Evolutionary conservation across 2,113 vertebrate species (phyloP).

Genomic region (Oryzias curvinotus): DNA sequence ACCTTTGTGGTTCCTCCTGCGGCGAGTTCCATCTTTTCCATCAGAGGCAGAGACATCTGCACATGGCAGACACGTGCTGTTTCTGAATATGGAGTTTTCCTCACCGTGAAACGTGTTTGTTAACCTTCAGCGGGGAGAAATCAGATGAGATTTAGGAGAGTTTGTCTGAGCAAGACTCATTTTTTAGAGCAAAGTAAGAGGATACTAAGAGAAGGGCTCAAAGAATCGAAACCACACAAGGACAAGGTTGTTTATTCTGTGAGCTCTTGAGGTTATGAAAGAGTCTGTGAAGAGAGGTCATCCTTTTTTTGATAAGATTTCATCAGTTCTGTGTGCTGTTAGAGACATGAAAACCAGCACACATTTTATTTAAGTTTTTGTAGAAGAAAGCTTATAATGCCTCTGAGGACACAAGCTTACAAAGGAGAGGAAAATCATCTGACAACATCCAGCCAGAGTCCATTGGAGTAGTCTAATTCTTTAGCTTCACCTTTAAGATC

Average conservation of each 20-base stretch:
- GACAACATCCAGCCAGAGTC: conserved; percentile 72
- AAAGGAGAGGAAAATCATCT: conserved; percentile 65
- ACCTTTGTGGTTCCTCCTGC: conserved; percentile 53
- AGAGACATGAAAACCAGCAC: conserved; percentile 5
- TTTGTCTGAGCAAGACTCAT: neutral
- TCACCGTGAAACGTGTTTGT: neutral
- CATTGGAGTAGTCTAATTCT: conserved; percentile 69
- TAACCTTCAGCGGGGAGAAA: conserved; percentile 2
- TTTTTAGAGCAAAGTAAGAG: neutral
- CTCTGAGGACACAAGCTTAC: conserved; percentile 58
- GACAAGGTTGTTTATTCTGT: conserved; percentile 11
- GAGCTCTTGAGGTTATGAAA: conserved; percentile 20
- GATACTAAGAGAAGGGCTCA: neutral
- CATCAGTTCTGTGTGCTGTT: conserved; percentile 32
- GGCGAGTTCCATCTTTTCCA: conserved; percentile 69
- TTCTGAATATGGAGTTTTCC: too few relatives aligned
- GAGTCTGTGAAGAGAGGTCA: conserved; percentile 11
- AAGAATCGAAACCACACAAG: conserved; percentile 1
- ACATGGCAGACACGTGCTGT: conserved; percentile 17
- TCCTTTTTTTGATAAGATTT: conserved; percentile 32
- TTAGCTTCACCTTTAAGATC: conserved; percentile 59
- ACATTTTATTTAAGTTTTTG: conserved; percentile 20
- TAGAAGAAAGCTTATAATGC: conserved; percentile 21
- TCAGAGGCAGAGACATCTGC: conserved; percentile 65
- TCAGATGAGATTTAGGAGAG: conserved; percentile 14